phyloP scores from a whole-genome alignment of 2,888 invertebrate species.

The Latrodectus elegans region DNA sequence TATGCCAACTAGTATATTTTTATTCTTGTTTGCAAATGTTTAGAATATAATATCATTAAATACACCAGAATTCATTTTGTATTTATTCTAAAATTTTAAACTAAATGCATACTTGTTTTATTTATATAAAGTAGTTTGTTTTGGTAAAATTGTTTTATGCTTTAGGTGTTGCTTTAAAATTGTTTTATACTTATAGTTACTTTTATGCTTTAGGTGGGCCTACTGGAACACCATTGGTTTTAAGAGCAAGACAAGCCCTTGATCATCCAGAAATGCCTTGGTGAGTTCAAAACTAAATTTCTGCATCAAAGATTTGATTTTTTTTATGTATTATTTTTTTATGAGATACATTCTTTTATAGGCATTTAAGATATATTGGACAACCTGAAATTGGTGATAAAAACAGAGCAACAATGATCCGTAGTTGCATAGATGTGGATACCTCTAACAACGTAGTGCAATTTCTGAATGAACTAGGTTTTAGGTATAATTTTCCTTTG shows the following conservation, averaged over 20 bases:
- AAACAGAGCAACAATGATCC: conserved; percentile 89
- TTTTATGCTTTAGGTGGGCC: conserved; percentile 48
- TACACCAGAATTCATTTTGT: no score
- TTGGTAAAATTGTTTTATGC: no score
- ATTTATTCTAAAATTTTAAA: no score
- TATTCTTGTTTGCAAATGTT: no score
- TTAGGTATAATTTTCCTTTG: conserved; percentile 72
- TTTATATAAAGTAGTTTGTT: no score
- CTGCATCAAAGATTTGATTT: background rate
- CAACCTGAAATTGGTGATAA: conserved; percentile 91
- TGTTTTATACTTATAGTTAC: no score
- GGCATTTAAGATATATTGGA: conserved; percentile 93
- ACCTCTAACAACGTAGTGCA: conserved; percentile 92
- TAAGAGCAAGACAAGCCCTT: conserved; percentile 88
- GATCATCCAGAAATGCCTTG: conserved; percentile 88
- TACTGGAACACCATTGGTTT: conserved; percentile 79
- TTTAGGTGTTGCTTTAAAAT: no score
- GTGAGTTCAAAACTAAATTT: conserved; percentile 70
- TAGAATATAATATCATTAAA: no score
- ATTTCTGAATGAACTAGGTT: conserved; percentile 91
- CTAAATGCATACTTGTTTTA: no score
- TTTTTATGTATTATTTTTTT: background rate
- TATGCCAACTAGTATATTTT: no score
- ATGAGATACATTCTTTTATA: conserved; percentile 76
- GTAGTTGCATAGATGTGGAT: conserved; percentile 89